These are phyloP conservation scores for Ricordea florida DNA, from an alignment of 92 coral and sea anemone species.

Conservation along the genomic window DNA sequence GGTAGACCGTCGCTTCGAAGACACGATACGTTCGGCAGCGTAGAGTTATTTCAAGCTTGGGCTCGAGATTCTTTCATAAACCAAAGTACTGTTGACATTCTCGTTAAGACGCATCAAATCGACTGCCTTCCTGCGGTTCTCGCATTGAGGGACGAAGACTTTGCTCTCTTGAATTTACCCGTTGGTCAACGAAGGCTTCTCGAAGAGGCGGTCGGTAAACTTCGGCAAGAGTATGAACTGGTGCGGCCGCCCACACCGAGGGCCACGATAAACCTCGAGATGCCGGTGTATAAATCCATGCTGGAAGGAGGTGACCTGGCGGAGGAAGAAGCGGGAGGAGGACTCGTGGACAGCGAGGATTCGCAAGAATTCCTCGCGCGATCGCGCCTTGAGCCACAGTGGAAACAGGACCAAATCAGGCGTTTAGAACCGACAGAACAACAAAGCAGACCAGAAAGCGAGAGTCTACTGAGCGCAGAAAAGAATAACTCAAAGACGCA, in stretches of 20 bases:
- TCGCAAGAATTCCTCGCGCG: too few species aligned
- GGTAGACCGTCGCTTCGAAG: slow-evolving; percentile 70
- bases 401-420: too few species aligned
- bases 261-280: slow-evolving; percentile 80
- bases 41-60: slow-evolving; percentile 92
- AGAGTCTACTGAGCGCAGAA: too few species aligned
- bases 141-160: slow-evolving; percentile 79
- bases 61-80: slow-evolving; percentile 91
- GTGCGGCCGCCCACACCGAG: slow-evolving; percentile 90
- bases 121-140: slow-evolving; percentile 94
- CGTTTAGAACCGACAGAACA: background rate
- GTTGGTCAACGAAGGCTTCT: slow-evolving; percentile 95
- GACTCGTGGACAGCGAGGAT: slow-evolving; percentile 20
- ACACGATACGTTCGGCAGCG: slow-evolving; percentile 84
- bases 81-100: slow-evolving; percentile 81
- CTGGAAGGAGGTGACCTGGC: slow-evolving; percentile 64
- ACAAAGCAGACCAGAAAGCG: too few species aligned
- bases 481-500: too few species aligned
- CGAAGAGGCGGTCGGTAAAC: slow-evolving; percentile 91
- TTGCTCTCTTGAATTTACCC: slow-evolving; percentile 74
- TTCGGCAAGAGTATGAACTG: slow-evolving; percentile 87
- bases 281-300: slow-evolving; percentile 88
- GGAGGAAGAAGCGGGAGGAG: slow-evolving; percentile 23
- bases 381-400: too few species aligned
- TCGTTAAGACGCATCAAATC: slow-evolving; percentile 80